Conservation (phyloP, 2,113 vertebrate genomes). For the Proterorhinus semilunaris region DNA sequence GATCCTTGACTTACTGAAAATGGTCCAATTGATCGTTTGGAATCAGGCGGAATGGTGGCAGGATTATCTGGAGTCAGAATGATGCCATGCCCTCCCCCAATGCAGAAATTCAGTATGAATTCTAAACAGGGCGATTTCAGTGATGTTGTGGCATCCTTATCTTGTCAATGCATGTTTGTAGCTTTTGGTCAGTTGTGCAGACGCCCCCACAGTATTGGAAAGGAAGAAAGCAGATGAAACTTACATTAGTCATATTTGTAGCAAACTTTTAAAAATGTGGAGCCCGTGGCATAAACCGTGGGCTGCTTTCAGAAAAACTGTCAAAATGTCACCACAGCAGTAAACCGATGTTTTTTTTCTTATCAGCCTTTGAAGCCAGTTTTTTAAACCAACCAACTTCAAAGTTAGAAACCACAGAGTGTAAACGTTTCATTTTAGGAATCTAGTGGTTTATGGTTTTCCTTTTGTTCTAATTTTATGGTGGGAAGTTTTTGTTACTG, state of each 20-base stretch:
- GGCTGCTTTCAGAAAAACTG: background rate
- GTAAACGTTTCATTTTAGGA: too few relatives aligned
- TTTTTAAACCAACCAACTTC: too few relatives aligned
- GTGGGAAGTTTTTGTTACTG: background rate
- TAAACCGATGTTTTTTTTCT: too few relatives aligned
- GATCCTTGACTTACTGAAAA: too few relatives aligned
- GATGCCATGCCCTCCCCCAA: too few relatives aligned
- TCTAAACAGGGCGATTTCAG: background rate
- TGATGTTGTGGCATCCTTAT: background rate
- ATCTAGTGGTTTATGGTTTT: background rate
- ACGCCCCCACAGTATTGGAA: constrained; percentile 3
- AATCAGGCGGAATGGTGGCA: too few relatives aligned
- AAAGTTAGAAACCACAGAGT: too few relatives aligned
- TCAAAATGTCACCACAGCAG: background rate
- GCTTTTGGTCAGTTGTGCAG: constrained; percentile 16
- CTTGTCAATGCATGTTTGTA: constrained; percentile 11
- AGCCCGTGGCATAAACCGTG: background rate
- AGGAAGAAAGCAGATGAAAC: constrained; percentile 10
- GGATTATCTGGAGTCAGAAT: too few relatives aligned
- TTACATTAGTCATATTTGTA: background rate
- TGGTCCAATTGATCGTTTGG: too few relatives aligned
- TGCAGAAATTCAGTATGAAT: too few relatives aligned
- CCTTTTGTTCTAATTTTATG: background rate
- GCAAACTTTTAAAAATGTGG: background rate
- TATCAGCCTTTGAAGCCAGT: too few relatives aligned